phyloP scores from a whole-genome alignment of 2,113 vertebrate genomes.

The Charadrius vociferus region DNA sequence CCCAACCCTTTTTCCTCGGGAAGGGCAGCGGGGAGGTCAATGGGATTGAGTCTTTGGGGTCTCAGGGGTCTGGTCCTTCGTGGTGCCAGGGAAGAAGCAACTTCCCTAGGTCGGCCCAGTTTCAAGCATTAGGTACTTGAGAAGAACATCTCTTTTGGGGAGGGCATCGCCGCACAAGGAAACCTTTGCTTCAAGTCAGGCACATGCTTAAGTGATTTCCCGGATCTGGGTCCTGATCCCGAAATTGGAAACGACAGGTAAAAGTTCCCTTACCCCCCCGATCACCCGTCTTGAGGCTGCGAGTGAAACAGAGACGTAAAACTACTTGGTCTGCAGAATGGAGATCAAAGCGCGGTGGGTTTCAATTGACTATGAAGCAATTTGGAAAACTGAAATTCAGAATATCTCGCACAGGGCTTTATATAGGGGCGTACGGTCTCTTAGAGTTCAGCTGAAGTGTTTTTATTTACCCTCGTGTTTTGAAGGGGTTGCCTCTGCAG shows the following conservation, averaged over 20 bases:
- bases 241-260: conserved; percentile 11
- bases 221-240: background rate
- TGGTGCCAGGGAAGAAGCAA: rapidly evolving
- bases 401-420: background rate
- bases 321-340: background rate
- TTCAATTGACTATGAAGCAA: background rate
- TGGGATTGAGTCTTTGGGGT: background rate
- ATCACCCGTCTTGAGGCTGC: background rate
- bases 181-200: background rate
- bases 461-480: background rate
- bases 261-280: rapidly evolving
- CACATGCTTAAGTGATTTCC: background rate
- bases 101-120: background rate
- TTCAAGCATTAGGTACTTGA: background rate
- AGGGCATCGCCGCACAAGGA: background rate
- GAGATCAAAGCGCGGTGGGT: background rate
- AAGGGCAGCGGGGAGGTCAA: background rate
- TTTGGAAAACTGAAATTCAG: background rate
- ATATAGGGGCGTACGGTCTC: background rate
- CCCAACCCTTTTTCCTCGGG: background rate
- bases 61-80: background rate
- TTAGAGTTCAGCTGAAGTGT: background rate
- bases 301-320: background rate
- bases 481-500: background rate
- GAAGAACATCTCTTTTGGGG: background rate